Percentiles rank a stretch among this genome's conserved stretches.
Evolutionary conservation across 2,797 vertebrate species (phyloP).

Genomic region (Urophycis tenuis): DNA sequence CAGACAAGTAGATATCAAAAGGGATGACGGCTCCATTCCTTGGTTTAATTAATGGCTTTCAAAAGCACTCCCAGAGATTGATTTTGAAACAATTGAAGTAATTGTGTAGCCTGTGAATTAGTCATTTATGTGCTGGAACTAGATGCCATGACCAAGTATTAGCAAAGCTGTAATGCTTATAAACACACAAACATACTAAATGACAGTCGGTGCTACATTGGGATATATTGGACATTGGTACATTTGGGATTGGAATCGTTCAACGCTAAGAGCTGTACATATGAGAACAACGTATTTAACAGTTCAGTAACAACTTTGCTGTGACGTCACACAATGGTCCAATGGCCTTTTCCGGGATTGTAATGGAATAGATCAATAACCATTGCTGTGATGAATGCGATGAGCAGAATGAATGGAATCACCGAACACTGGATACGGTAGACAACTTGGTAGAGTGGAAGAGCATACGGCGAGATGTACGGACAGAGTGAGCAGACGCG

Average conservation of each 20-base stretch:
- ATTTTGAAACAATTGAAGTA: not conserved
- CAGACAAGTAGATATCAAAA: not conserved
- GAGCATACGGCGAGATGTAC: not conserved
- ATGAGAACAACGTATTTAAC: not conserved
- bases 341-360: not conserved
- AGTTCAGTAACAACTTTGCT: not conserved
- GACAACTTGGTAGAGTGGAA: not conserved
- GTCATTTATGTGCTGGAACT: too few species aligned
- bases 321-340: not conserved
- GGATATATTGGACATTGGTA: not conserved
- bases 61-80: not conserved
- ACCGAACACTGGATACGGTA: not conserved
- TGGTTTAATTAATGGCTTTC: not conserved
- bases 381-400: not conserved
- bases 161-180: not conserved
- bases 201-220: not conserved
- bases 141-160: not conserved
- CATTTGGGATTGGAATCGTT: not conserved
- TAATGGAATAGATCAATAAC: not conserved
- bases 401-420: not conserved
- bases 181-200: not conserved
- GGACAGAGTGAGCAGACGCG: not conserved
- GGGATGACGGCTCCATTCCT: not conserved
- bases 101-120: not conserved
- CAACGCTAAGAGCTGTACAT: not conserved